Base-by-base conservation (phyloP, 1,140 invertebrate species). In the Ptiloglossa arizonensis region DNA sequence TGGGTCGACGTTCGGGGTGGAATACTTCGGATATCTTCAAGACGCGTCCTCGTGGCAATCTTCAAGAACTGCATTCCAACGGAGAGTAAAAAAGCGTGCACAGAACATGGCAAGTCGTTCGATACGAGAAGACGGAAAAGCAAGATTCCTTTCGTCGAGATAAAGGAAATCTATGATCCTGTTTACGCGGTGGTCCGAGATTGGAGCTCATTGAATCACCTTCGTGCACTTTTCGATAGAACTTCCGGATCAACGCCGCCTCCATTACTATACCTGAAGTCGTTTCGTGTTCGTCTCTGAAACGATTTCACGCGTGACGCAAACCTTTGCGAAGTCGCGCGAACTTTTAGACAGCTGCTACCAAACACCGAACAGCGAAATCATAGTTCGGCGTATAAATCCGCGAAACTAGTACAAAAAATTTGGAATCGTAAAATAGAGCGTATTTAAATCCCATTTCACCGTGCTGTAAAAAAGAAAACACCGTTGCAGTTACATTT, bases 111-210 rank as follows among this genome's bases (percentile, higher is more conserved):
- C 64, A 70, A 80, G 66, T 73, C 72, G 64, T 76, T 76, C 66
- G 68, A 78, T 66, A 76, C 62, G 54, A 19, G 46, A 63, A 62
- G 62, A 41, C 70, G 71, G 74, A 81, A 57, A 70, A 79, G 76
- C 52, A 77, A 62, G 64, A 85, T 67, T 69, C 82, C 48, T 46
- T 66, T 70, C 46, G 52, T 17, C 57, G 59, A 71, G 84, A 86
- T 86, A 85, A 86, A 82, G 77, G 38, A 74, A 82, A 86, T 86
- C 80, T 86, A 86, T 85, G 71, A 63, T 38, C 75, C 56, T 86
- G 83, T 86, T 85, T 85, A 85, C 83, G 79, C 70, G 80, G 29
- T 54, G 66, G 46, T 22, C 29, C 67, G 80, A 72, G 68, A 85
- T 85, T 81, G 54, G 77, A 76, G 74, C 80, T 83, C 60, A 54